A percentile compares a stretch with the other conserved stretches of the same genome.
These are phyloP conservation scores for Venustaconcha ellipsiformis DNA, from an alignment of 1,140 invertebrate species.

Conservation along the genomic window DNA sequence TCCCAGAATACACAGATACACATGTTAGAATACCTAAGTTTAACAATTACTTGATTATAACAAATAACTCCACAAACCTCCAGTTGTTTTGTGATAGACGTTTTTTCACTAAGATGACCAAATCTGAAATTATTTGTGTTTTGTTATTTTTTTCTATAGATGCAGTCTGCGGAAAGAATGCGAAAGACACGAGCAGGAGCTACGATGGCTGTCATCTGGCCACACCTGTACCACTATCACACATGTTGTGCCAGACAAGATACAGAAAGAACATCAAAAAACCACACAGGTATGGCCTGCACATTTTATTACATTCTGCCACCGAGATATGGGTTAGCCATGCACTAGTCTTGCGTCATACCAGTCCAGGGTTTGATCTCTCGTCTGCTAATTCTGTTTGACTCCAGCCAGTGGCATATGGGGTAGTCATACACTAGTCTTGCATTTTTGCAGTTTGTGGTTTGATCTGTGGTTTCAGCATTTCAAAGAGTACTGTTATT, in stretches of 20 bases:
- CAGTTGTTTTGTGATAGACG: no score
- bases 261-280: conserved; percentile 50
- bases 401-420: no score
- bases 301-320: background rate
- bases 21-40: no score
- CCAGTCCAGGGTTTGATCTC: background rate
- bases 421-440: no score
- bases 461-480: no score
- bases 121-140: no score
- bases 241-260: conserved; percentile 88
- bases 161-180: conserved; percentile 93
- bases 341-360: background rate
- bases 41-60: no score
- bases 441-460: no score
- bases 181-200: conserved; percentile 87
- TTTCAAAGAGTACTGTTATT: background rate
- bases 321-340: background rate
- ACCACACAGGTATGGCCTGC: conserved; percentile 41
- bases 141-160: conserved; percentile 58
- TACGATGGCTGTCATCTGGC: conserved; percentile 93
- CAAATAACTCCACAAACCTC: no score
- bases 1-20: no score
- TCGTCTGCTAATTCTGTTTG: background rate
- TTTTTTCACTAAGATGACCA: no score
- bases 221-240: conserved; percentile 96